Evolutionary conservation across 2,888 invertebrate genomes (phyloP), one percentile per base, ranked within the genome.

Genomic region (Metopia argyrocephala): DNA sequence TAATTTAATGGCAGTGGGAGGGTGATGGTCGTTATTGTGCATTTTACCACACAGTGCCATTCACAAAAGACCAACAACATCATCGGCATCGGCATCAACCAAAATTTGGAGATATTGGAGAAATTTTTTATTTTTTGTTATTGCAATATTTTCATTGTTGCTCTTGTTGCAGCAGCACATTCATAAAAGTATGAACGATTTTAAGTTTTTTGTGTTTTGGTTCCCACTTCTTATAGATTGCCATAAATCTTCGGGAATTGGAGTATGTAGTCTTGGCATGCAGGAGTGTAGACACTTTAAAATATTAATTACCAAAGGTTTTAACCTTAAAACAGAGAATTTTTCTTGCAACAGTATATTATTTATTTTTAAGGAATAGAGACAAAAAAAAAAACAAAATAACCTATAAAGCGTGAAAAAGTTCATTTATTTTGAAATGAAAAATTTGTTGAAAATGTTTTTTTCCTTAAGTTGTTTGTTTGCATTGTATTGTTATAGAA

Each of bases 1-100:
- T 81, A 78, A 81, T 81, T 81, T 81, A 81, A 81, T 81, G 81
- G 81, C 68, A 69, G 76, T 71, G 80, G 68, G 75, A 76, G 78
- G 79, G 74, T 74, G 78, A 78, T 76, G 76, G 74, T 70, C 56
- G 71, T 74, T 70, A 76, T 76, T 70, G 75, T 73, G 74, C 78
- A 61, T 69, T 74, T 71, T 61, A 57, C 54, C 66, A 66, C 74
- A 79, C 74, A 64, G 12, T 50, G 65, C 46, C 50, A 62, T 54
- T 38, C 15, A n/a, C 20, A 45, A 15, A 74, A 25, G 48, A 45
- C 59, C 82, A 56, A 31, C 48, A 75, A 50, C 45, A 59, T n/a
- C 27, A 45, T 54, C 18, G 54, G 20, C 48, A 50, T 70, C 65
- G 73, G 61, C 28, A 71, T 52, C 21, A 54, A 54, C 25, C 71